A percentile compares a stretch with the other conserved stretches of the same genome.
These are phyloP conservation scores for Hemaris fuciformis DNA, from an alignment of 2,888 invertebrate species.

Conservation along the genomic window DNA sequence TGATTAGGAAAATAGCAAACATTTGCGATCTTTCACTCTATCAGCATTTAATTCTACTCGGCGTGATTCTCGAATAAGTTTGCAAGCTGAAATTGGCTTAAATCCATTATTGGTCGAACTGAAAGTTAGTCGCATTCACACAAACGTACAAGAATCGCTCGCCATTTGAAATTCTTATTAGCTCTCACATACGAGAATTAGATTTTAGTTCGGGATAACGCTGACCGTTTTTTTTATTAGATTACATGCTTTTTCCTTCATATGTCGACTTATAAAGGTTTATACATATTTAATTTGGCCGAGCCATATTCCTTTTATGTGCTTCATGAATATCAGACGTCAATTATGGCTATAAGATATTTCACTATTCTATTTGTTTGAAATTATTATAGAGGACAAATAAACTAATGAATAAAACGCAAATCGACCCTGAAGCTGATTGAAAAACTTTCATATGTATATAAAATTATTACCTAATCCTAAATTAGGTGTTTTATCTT, in stretches of 20 bases:
- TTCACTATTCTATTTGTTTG: not conserved
- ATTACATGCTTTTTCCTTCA: slow-evolving; percentile 21
- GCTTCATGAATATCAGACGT: not conserved
- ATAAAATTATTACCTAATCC: too few relatives aligned
- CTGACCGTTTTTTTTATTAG: slow-evolving; percentile 26
- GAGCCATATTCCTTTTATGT: not conserved
- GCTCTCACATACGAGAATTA: slow-evolving; percentile 42
- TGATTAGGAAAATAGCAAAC: slow-evolving; percentile 27
- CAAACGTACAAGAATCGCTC: slow-evolving; percentile 30
- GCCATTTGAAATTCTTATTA: slow-evolving; percentile 53
- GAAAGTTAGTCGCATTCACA: slow-evolving; percentile 39
- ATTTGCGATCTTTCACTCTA: slow-evolving; percentile 42
- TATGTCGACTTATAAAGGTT: not conserved
- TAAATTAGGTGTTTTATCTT: too few relatives aligned
- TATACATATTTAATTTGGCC: not conserved
- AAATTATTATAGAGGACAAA: too few relatives aligned
- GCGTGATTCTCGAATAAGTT: slow-evolving; percentile 48
- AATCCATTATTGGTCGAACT: slow-evolving; percentile 42
- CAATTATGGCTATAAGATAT: not conserved
- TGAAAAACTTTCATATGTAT: too few relatives aligned
- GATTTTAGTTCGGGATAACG: slow-evolving; percentile 34
- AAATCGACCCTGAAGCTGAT: too few relatives aligned
- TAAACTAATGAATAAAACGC: too few relatives aligned
- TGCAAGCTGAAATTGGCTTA: slow-evolving; percentile 22
- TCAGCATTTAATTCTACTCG: slow-evolving; percentile 42